These are phyloP conservation scores for Rhyacophila evoluta DNA, from an alignment of 2,888 invertebrate genomes.

Conservation along the genomic window DNA sequence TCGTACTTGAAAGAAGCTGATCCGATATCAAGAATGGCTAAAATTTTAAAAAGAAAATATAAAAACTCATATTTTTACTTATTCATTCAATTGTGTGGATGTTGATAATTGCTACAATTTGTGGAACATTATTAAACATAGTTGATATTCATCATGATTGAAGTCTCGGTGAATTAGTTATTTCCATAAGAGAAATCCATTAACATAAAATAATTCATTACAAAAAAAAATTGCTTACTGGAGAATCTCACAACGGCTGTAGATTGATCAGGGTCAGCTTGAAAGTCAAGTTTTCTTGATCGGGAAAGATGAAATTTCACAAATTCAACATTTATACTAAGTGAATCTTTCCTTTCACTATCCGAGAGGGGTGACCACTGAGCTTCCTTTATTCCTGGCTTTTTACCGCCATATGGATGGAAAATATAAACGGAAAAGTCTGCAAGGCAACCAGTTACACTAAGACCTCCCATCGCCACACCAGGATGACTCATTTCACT, in stretches of 20 bases:
- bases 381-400: constrained; percentile 81
- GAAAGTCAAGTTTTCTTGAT: constrained; percentile 89
- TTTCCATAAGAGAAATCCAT: too few species aligned
- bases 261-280: constrained; percentile 77
- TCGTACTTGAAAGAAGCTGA: constrained; percentile 98
- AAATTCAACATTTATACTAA: constrained; percentile 96
- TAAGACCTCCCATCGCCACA: constrained; percentile 85
- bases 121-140: not conserved
- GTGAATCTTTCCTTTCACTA: constrained; percentile 92
- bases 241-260: constrained; percentile 93
- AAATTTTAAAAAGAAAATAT: constrained; percentile 26
- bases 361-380: constrained; percentile 91
- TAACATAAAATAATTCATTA: too few species aligned
- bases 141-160: too few species aligned
- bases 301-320: constrained; percentile 95
- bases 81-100: too few species aligned
- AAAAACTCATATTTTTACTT: too few species aligned
- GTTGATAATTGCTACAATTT: constrained; percentile 6
- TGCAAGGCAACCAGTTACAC: constrained; percentile 95
- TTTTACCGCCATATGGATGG: constrained; percentile 97
- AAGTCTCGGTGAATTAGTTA: too few species aligned
- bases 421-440: constrained; percentile 99
- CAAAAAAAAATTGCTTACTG: constrained; percentile 71
- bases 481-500: constrained; percentile 74
- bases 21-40: constrained; percentile 94